Conservation (phyloP, 2,113 vertebrate species). For the Dasyurus viverrinus region DNA sequence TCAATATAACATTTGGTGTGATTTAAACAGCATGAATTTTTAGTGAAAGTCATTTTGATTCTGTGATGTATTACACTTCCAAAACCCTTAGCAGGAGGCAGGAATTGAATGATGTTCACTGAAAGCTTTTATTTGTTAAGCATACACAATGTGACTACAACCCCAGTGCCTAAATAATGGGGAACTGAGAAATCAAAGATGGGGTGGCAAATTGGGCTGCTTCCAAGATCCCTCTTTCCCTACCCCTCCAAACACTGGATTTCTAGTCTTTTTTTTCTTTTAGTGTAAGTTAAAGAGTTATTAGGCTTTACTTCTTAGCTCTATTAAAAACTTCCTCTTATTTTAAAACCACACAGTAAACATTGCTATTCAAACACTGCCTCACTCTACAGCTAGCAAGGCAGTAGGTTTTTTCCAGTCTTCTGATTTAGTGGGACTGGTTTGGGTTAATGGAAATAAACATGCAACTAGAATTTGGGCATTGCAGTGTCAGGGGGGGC, state of each 20-base stretch:
- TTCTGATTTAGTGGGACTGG: background rate
- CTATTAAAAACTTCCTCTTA: background rate
- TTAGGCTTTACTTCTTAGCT: background rate
- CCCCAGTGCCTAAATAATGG: constrained; percentile 43
- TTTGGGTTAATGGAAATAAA: constrained; percentile 1
- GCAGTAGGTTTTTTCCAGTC: background rate
- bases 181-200: constrained; percentile 46
- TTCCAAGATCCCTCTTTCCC: constrained; percentile 33
- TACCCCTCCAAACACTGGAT: background rate
- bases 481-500: background rate
- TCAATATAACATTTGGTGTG: constrained; percentile 84
- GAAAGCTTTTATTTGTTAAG: constrained; percentile 72
- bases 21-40: constrained; percentile 85
- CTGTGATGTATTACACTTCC: constrained; percentile 78
- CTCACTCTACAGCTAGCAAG: background rate
- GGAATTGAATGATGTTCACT: constrained; percentile 70
- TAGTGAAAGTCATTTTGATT: constrained; percentile 83
- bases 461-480: background rate
- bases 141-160: constrained; percentile 67
- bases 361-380: background rate
- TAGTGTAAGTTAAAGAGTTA: background rate
- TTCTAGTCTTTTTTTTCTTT: background rate
- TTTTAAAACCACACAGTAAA: background rate
- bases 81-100: constrained; percentile 74
- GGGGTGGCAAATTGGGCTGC: constrained; percentile 21